Base-by-base conservation (phyloP, 2,888 invertebrate genomes). In the Bedellia somnulentella region DNA sequence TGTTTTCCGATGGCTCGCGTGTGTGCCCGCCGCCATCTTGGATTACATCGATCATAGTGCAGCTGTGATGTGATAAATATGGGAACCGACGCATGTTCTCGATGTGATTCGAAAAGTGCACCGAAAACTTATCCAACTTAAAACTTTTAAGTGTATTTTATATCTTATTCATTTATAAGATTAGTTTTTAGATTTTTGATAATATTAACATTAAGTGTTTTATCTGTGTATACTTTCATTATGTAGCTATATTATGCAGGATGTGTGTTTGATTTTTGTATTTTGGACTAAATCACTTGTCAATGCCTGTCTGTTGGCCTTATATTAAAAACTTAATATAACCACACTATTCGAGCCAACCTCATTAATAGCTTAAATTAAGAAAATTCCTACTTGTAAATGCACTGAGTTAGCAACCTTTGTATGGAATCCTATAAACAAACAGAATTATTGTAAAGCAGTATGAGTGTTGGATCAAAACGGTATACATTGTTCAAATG, bases 41-140 rank as follows among this genome's bases (percentile, higher is more conserved):
- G 52, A 62, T 22, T 62, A 55, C 48, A 70, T 70, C 68, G 62
- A 75, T 73, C 71, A 71, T 68, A 70, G 64, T 68, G 61, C 67
- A 67, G 64, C 60, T 64, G 71, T 63, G 59, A 64, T 62, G 70
- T 71, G 67, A 64, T 64, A 67, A 59, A 63, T 58, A 49, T 47
- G 52, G 52, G 44, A 45, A 37, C 48, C 41, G 44, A 46, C 47
- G n/a, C n/a, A n/a, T n/a, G n/a, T n/a, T n/a, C 46, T 49, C 45
- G 37, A 46, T 43, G 47, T 47, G 37, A 42, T 53, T n/a, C n/a
- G n/a, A n/a, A n/a, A n/a, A n/a, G n/a, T n/a, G n/a, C n/a, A n/a
- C n/a, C n/a, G n/a, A n/a, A n/a, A n/a, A n/a, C n/a, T n/a, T n/a
- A n/a, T n/a, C n/a, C n/a, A n/a, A n/a, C n/a, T n/a, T n/a, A n/a